Evolutionary conservation across 2,888 invertebrate species (phyloP), one percentile per base, ranked within the genome.

Genomic region (Drosophila seclusa): DNA sequence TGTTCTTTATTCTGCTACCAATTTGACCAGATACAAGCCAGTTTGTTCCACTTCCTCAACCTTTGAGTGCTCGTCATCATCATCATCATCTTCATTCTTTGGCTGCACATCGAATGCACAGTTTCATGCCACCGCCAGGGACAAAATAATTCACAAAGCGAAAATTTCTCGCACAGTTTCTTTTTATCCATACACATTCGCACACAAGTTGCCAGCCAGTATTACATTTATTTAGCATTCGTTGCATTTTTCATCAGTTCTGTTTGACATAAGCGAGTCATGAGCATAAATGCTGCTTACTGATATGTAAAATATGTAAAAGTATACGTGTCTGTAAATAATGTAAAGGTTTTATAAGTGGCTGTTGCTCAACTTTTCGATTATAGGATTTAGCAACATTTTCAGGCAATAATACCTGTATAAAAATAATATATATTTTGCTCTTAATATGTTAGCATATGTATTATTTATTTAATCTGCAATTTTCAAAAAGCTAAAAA

Each of bases 131-230:
- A 80, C 63, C 80, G 62, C 38, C 69, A 73, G 74, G 57, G 83
- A 86, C 74, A 65, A 70, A 73, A 66, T 76, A 65, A 60, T 75
- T 73, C 77, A 89, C 89, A 85, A 87, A 89, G 84, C 77, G 75
- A 76, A 48, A 72, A 71, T 89, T 85, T 85, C 73, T 79, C 79
- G 82, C 85, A 87, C 77, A 87, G 77, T 83, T 89, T 87, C 55
- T 58, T 68, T 59, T 64, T 66, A 67, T 72, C 27, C 59, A 40
- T 13, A 40, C 18, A 11, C 18, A 42, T 16, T 13, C n/a, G 29
- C 40, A 13, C 52, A 16, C 60, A 29, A 24, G 38, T 31, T 53
- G 48, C 40, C 55, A 68, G 50, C 31, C n/a, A 50, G 27, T n/a
- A 29, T 29, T 67, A 57, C 70, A 79, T 78, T 76, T 76, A 68